Evolutionary conservation across 2,888 invertebrate genomes (phyloP).

Genomic region (Anticlea derivata): DNA sequence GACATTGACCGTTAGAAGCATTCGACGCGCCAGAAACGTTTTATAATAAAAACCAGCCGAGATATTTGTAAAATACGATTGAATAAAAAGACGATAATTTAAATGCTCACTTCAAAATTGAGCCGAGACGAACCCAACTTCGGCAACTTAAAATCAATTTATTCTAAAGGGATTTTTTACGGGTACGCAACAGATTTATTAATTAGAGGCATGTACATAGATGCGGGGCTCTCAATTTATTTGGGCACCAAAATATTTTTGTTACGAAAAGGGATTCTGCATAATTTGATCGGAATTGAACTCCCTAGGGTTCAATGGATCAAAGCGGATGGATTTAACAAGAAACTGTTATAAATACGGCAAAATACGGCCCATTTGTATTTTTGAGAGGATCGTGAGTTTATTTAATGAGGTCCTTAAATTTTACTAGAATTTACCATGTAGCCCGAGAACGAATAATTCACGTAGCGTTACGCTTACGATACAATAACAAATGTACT

Average conservation of each 20-base stretch:
- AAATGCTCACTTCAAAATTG: not conserved
- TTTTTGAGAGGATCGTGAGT: not conserved
- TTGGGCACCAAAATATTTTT: slow-evolving; percentile 23
- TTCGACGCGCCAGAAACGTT: too few relatives aligned
- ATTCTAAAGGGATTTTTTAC: not conserved
- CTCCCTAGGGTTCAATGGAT: slow-evolving; percentile 21
- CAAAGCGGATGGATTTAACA: slow-evolving; percentile 19
- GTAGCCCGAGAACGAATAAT: too few relatives aligned
- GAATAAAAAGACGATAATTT: too few relatives aligned
- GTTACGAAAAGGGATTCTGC: slow-evolving; percentile 21
- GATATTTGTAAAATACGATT: too few relatives aligned
- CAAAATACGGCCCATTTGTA: not conserved
- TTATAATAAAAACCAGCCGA: too few relatives aligned
- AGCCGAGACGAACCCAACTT: not conserved
- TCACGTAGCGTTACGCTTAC: too few relatives aligned
- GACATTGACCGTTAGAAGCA: too few relatives aligned
- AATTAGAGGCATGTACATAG: slow-evolving; percentile 19
- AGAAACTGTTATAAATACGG: slow-evolving; percentile 2
- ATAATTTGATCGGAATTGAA: slow-evolving; percentile 24
- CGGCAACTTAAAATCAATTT: slow-evolving; percentile 4
- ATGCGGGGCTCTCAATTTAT: slow-evolving; percentile 19
- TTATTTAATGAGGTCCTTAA: not conserved
- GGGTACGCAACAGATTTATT: slow-evolving; percentile 7
- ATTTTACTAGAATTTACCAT: too few relatives aligned
- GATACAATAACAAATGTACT: too few relatives aligned